A percentile compares a stretch with the other conserved stretches of the same genome.
Conservation (phyloP, 2,888 invertebrate genomes). For the Apotomis capreana region DNA sequence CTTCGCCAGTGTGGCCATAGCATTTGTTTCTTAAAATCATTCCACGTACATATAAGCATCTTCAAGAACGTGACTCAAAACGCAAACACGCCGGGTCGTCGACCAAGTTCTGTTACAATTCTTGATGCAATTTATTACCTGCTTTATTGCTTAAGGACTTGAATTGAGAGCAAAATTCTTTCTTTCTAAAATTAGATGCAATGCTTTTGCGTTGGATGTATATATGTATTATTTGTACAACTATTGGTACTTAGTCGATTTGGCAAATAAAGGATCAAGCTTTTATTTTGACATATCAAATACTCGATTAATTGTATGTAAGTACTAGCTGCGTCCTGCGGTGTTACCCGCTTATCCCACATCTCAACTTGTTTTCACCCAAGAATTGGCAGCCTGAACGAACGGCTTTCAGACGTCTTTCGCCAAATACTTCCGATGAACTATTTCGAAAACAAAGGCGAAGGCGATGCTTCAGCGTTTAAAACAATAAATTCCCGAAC, state of each 20-base stretch:
- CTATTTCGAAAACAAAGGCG: constrained; percentile 3
- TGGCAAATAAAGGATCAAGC: background rate
- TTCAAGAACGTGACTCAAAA: background rate
- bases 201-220: background rate
- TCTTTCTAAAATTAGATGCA: constrained; percentile 14
- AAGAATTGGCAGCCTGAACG: too few species aligned
- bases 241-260: background rate
- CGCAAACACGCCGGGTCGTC: constrained; percentile 8
- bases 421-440: background rate
- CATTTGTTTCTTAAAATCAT: background rate
- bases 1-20: too few species aligned
- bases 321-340: too few species aligned
- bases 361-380: too few species aligned
- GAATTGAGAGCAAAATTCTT: constrained; percentile 9
- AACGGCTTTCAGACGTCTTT: background rate
- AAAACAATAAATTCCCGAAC: constrained; percentile 16
- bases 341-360: too few species aligned
- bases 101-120: constrained; percentile 17
- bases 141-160: constrained; percentile 6
- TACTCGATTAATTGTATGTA: too few species aligned
- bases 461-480: constrained; percentile 1
- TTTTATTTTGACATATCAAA: background rate
- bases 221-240: constrained; percentile 4
- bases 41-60: background rate
- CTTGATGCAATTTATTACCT: constrained; percentile 23